These are phyloP conservation scores for Oreortyx pictus DNA, from an alignment of 2,797 vertebrate genomes.

Conservation along the genomic window DNA sequence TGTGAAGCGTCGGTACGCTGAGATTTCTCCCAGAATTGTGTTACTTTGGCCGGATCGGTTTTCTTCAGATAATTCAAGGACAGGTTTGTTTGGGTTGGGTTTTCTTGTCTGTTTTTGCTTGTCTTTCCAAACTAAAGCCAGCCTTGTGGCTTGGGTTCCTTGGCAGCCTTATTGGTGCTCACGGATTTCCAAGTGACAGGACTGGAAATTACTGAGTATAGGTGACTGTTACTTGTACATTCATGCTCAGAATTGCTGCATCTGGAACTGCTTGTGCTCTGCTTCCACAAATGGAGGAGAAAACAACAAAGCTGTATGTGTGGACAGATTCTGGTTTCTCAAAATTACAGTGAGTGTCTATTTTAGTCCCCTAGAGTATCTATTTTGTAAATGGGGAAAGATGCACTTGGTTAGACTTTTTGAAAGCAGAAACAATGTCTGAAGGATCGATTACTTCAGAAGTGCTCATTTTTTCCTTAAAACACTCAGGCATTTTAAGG, in stretches of 20 bases:
- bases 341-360: not conserved
- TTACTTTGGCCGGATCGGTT: not conserved
- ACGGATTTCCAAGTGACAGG: not conserved
- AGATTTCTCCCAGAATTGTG: not conserved
- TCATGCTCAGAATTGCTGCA: not conserved
- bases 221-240: not conserved
- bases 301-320: fast-evolving
- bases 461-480: not conserved
- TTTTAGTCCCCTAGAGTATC: not conserved
- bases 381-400: not conserved
- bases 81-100: not conserved
- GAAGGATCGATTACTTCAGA: not conserved
- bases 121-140: not conserved
- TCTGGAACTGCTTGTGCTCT: not conserved
- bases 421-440: not conserved
- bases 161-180: not conserved
- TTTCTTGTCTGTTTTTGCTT: not conserved
- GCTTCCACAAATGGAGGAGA: not conserved
- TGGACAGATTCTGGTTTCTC: not conserved
- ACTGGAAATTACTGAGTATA: not conserved
- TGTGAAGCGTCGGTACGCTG: not conserved
- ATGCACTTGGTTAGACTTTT: not conserved
- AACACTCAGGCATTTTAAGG: not conserved
- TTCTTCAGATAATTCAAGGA: not conserved
- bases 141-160: not conserved